Base-by-base conservation (phyloP, 2,888 invertebrate genomes). In the Automeris io region DNA sequence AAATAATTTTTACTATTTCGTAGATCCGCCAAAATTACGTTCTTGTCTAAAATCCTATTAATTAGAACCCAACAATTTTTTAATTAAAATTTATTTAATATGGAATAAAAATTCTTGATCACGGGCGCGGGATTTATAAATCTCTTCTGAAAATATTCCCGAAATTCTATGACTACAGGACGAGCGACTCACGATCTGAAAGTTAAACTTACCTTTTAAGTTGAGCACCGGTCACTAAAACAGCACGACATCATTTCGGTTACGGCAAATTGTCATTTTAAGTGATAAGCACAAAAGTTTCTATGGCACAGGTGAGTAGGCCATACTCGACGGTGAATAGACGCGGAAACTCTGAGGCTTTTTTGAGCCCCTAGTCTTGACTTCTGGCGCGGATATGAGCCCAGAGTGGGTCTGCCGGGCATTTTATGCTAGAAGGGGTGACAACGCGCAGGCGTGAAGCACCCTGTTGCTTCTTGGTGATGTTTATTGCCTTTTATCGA, bases 381-480 rank as follows among this genome's bases (percentile, higher is more conserved):
- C 58, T 61, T 52, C 70, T 59, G 62, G 62, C 72, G 74, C 54
- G 61, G 65, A 60, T 80, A 57, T 83, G 83, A 73, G 67, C 57
- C 54, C 63, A 50, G 47, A 63, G 48, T 61, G 51, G 56, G 55
- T 61, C 71, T 58, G 67, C 65, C 55, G 54, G 58, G 51, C 67
- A 56, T 63, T 82, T 79, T 83, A 82, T 76, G 49, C 57, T 45
- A 45, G 36, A 45, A 34, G 68, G 80, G 81, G 71, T 69, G 66
- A 70, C 55, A 70, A 63, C 82, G 85, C 85, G 85, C 85, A 85
- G 72, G 85, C 85, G 85, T 83, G 73, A 71, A 69, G 74, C 78
- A 85, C 85, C 85, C 85, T 85, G 85, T 85, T 85, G 85, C 85
- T 82, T 83, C 83, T 43, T 67, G 70, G 76, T 47, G 63, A 53